Base-by-base conservation (phyloP, 2,797 vertebrate genomes). In the Acestrorhynchus altus region DNA sequence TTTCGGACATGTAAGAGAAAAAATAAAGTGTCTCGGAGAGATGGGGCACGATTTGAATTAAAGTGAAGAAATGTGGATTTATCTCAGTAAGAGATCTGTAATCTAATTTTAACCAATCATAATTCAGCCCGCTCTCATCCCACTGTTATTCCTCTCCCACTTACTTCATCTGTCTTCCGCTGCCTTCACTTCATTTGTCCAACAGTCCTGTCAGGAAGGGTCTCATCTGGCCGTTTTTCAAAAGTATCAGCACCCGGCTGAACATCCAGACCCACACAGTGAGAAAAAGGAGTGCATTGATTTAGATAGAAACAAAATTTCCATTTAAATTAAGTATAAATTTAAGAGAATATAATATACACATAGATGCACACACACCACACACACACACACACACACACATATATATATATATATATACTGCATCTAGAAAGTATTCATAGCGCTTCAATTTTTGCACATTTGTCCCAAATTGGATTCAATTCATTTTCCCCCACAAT, bases 71-170 rank as follows among this genome's bases (percentile, higher is more conserved):
- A 65, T 28, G 0, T 18, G 35, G 6, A 79, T 76, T 74, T 61
- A 71, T 79, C 75, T 49, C 66, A 47, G 5, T 54, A 71, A 59
- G 20, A 56, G 68, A 70, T 46, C 76, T 44, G 42, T 59, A 67
- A 78, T 79, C 76, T 81, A 81, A 81, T 76, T 81, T 79, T 68
- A 83, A 69, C 73, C 56, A 59, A 81, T 83, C 63, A 69, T 76
- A 72, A 78, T 68, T 76, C 64, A 81, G 44, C 40, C 64, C 18
- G 52, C 16, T 76, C 44, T 47, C 26, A 0, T 73, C 78, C 20
- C 42, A 20, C 59, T 52, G 59, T 70, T 65, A 75, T 64, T 72
- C 51, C 24, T 60, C 47, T 59, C 13, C 74, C 46, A n/a, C 28
- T 56, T 20, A 4, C 16, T 73, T 68, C 54, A 81, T 77, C 57